These are phyloP conservation scores for Papilio machaon DNA, from an alignment of 1,140 invertebrate genomes.

Conservation along the genomic window DNA sequence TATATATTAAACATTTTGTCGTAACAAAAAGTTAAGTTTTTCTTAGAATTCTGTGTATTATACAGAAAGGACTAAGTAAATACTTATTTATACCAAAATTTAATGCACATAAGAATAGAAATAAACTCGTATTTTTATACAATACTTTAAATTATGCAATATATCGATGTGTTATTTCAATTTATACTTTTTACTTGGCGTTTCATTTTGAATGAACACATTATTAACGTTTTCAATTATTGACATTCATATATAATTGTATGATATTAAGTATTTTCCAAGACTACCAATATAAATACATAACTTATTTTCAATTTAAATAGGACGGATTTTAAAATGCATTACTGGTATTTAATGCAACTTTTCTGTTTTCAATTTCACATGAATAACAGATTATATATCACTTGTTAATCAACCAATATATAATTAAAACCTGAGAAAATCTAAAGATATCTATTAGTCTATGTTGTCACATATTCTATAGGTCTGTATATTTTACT, in stretches of 20 bases:
- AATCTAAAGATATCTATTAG: neutral
- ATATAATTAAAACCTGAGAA: neutral
- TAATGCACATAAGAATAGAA: neutral
- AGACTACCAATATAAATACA: slow-evolving; percentile 5
- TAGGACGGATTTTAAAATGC: slow-evolving; percentile 41
- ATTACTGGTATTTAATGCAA: slow-evolving; percentile 19
- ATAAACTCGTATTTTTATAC: neutral
- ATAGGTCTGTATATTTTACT: neutral
- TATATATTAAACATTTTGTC: neutral
- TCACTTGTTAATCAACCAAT: neutral
- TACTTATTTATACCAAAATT: neutral
- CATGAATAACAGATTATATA: neutral
- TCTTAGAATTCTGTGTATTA: neutral
- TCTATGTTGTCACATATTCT: neutral
- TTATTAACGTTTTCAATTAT: neutral
- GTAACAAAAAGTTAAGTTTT: neutral
- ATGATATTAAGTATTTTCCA: slow-evolving; percentile 2
- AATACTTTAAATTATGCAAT: neutral
- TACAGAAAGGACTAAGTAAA: neutral
- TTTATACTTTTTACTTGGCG: neutral
- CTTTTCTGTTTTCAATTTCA: neutral
- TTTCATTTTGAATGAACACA: neutral
- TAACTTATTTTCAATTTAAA: slow-evolving; percentile 37
- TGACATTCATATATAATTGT: neutral
- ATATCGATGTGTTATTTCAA: neutral